These are phyloP conservation scores for Neopelma chrysocephalum DNA, from an alignment of 2,797 vertebrate species.

Conservation along the genomic window DNA sequence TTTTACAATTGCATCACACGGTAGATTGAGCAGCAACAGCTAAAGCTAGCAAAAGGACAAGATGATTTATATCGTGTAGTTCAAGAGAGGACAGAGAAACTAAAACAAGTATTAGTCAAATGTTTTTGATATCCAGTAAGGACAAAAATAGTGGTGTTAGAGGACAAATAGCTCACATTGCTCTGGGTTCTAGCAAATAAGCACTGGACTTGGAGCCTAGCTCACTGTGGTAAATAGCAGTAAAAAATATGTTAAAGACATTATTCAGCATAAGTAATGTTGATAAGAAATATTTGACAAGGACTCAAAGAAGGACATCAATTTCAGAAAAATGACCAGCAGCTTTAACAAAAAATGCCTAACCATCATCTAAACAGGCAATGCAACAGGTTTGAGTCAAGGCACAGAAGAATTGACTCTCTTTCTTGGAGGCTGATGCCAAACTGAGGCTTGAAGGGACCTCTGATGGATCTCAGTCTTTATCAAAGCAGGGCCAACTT, in stretches of 20 bases:
- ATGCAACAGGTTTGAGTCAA: background rate
- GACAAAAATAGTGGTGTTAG: background rate
- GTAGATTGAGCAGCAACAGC: background rate
- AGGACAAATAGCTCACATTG: background rate
- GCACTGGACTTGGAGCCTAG: background rate
- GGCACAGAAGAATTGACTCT: background rate
- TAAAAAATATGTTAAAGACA: background rate
- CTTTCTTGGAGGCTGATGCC: background rate
- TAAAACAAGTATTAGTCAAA: background rate
- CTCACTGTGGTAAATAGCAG: background rate
- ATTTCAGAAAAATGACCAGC: background rate
- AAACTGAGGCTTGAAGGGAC: background rate
- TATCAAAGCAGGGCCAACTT: background rate
- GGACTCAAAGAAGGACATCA: background rate
- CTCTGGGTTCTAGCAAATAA: background rate
- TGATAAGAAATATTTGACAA: background rate
- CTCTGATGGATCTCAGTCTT: fast-evolving
- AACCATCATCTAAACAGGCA: background rate
- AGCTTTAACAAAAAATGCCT: background rate
- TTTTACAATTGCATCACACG: background rate
- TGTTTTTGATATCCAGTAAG: background rate
- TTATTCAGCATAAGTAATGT: background rate
- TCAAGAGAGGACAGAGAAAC: background rate
- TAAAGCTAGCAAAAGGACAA: background rate
- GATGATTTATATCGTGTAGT: background rate